Evolutionary conservation across 2,888 invertebrate genomes (phyloP).

Genomic region (Lacanobia wlatinum): DNA sequence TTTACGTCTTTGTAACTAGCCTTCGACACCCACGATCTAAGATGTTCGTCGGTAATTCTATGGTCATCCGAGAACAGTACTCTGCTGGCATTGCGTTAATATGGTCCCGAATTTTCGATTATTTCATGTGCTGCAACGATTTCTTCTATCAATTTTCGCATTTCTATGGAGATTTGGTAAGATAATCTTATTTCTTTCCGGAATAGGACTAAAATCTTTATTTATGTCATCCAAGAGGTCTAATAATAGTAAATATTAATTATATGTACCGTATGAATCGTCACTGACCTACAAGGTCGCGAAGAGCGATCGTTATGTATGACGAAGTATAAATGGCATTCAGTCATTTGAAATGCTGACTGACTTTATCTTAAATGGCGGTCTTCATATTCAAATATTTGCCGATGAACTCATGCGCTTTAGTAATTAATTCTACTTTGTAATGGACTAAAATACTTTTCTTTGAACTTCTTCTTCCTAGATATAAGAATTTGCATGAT

Average conservation of each 20-base stretch:
- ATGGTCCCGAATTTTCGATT: conserved; percentile 70
- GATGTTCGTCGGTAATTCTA: conserved; percentile 62
- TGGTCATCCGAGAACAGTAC: conserved; percentile 67
- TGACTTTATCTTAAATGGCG: conserved; percentile 47
- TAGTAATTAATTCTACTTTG: conserved; percentile 20
- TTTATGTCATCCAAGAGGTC: neutral
- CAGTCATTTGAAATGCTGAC: conserved; percentile 44
- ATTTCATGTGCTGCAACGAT: conserved; percentile 54
- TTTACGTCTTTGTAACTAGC: conserved; percentile 45
- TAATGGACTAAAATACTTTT: conserved; percentile 9
- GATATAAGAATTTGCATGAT: neutral
- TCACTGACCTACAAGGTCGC: conserved; percentile 67
- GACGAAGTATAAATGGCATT: conserved; percentile 58
- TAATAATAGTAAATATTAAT: neutral
- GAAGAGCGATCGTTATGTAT: conserved; percentile 48
- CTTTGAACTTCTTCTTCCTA: neutral
- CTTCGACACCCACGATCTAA: conserved; percentile 73
- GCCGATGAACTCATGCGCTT: conserved; percentile 40
- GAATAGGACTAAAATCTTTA: neutral
- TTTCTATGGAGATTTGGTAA: conserved; percentile 75
- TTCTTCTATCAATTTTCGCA: conserved; percentile 61
- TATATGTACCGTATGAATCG: conserved; percentile 31
- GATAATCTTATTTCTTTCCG: conserved; percentile 47
- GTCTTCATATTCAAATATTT: conserved; percentile 36
- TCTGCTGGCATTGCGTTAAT: conserved; percentile 66